These are phyloP conservation scores for Agonopterix arenella DNA, from an alignment of 2,888 invertebrate genomes.

Conservation along the genomic window DNA sequence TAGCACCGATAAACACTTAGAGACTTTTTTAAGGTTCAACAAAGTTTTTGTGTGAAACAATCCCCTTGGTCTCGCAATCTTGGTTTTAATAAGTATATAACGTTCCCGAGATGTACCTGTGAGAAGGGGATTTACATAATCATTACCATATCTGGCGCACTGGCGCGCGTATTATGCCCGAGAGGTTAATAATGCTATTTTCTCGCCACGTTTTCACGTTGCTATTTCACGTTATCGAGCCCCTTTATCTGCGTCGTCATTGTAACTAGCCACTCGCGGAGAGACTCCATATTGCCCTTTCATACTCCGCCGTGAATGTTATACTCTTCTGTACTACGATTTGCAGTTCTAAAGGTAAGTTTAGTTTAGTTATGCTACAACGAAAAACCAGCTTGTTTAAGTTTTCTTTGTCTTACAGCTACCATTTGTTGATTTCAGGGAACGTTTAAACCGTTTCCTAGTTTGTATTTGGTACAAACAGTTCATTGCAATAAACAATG, in stretches of 20 bases:
- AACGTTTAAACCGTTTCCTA: too few species aligned
- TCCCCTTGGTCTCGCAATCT: constrained; percentile 65
- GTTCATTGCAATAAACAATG: not conserved
- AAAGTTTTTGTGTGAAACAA: constrained; percentile 63
- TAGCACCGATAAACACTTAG: constrained; percentile 58
- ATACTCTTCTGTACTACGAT: too few species aligned
- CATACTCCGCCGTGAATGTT: constrained; percentile 11
- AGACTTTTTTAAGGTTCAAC: constrained; percentile 26
- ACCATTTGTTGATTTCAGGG: too few species aligned
- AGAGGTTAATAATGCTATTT: constrained; percentile 78
- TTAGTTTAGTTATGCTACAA: too few species aligned
- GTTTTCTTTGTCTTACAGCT: too few species aligned
- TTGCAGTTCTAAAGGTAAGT: too few species aligned
- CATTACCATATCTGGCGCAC: constrained; percentile 77
- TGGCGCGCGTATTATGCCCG: constrained; percentile 75
- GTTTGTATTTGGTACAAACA: not conserved
- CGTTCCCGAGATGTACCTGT: constrained; percentile 72
- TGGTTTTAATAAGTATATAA: constrained; percentile 76
- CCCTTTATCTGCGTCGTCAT: constrained; percentile 72
- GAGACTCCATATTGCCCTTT: constrained; percentile 49
- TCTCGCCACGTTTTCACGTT: constrained; percentile 75
- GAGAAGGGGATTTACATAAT: constrained; percentile 75
- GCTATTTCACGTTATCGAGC: constrained; percentile 73
- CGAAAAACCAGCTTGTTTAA: too few species aligned
- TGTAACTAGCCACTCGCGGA: constrained; percentile 68